A percentile compares a stretch with the other conserved stretches of the same genome.
These are phyloP conservation scores for Semaprochilodus insignis DNA, from an alignment of 2,797 vertebrate species.

Conservation along the genomic window DNA sequence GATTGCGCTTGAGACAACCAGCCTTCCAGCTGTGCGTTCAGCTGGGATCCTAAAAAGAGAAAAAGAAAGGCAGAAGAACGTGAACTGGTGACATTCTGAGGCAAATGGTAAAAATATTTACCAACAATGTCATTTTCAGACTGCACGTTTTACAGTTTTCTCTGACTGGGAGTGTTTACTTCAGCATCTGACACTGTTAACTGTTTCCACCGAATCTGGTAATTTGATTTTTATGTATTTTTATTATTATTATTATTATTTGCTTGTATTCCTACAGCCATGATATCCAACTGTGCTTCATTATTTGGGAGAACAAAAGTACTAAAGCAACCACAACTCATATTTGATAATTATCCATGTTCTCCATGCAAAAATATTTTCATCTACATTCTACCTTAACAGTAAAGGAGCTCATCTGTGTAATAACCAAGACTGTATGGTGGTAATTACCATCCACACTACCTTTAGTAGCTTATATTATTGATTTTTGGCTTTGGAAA, in stretches of 20 bases:
- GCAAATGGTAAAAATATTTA: background rate
- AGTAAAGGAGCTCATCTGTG: background rate
- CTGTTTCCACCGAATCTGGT: too few relatives aligned
- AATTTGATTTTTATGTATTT: too few relatives aligned
- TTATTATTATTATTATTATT: too few relatives aligned
- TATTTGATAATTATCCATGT: background rate
- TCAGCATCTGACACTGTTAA: background rate
- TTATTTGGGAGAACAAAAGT: background rate
- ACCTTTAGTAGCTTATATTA: background rate
- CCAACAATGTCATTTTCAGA: background rate
- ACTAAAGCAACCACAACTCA: background rate
- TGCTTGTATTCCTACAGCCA: too few relatives aligned
- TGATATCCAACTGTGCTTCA: background rate
- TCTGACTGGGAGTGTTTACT: background rate
- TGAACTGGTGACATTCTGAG: background rate
- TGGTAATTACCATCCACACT: background rate
- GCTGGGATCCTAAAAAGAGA: background rate
- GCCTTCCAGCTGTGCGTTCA: background rate
- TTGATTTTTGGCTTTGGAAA: background rate
- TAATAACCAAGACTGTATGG: background rate
- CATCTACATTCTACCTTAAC: too few relatives aligned
- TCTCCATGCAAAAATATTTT: too few relatives aligned
- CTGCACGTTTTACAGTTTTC: too few relatives aligned
- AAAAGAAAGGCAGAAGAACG: background rate
- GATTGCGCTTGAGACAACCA: constrained; percentile 9